These are phyloP conservation scores for Actinia equina DNA, from an alignment of 64 coral and sea anemone species.

Conservation along the genomic window DNA sequence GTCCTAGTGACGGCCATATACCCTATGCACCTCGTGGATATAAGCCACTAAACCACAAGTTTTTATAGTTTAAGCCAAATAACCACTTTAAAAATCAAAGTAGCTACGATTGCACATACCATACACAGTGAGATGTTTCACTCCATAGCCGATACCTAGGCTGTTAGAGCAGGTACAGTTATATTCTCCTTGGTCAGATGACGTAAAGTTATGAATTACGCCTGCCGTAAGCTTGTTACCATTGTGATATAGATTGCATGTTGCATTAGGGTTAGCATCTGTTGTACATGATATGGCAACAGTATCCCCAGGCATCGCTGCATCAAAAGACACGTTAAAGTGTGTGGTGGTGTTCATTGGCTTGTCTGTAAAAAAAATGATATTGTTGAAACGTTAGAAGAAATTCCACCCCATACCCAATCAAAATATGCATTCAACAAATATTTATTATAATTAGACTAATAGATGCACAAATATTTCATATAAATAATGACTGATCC, in stretches of 20 bases:
- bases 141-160: neutral
- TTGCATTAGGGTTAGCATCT: constrained; percentile 44
- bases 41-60: too few relatives aligned
- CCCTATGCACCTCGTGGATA: too few relatives aligned
- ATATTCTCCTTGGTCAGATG: constrained; percentile 38
- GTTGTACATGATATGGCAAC: constrained; percentile 49
- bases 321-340: constrained; percentile 47
- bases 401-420: too few relatives aligned
- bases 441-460: too few relatives aligned
- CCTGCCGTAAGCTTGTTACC: neutral
- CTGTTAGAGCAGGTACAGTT: constrained; percentile 43
- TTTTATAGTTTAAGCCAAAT: too few relatives aligned
- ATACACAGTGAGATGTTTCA: constrained; percentile 21
- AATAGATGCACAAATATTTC: too few relatives aligned
- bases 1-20: too few relatives aligned
- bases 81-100: too few relatives aligned
- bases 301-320: constrained; percentile 34
- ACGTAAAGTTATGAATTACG: constrained; percentile 22
- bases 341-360: constrained; percentile 31
- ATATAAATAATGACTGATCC: too few relatives aligned
- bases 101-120: neutral
- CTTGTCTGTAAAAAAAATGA: constrained; percentile 19
- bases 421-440: too few relatives aligned
- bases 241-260: constrained; percentile 40
- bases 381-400: too few relatives aligned